Conservation (phyloP, 2,888 invertebrate genomes). For the Habrosyne pyritoides region DNA sequence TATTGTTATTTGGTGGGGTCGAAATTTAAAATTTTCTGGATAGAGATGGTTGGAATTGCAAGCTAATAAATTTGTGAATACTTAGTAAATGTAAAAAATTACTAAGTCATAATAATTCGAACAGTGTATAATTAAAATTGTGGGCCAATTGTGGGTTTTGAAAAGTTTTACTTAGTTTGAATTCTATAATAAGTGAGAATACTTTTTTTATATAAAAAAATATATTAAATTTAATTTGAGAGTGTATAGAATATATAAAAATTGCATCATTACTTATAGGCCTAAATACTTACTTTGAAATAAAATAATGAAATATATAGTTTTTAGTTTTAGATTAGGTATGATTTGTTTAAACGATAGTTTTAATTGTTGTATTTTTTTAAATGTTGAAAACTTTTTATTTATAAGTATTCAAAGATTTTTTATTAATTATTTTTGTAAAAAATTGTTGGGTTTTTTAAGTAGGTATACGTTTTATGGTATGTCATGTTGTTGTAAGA, state of each 20-base stretch:
- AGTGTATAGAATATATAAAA: background rate
- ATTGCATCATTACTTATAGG: no score
- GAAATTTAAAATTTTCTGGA: background rate
- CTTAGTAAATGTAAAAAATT: background rate
- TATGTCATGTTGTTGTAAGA: background rate
- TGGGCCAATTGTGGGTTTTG: background rate
- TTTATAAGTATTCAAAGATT: constrained; percentile 17
- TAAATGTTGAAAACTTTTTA: constrained; percentile 14
- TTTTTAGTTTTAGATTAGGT: constrained; percentile 51
- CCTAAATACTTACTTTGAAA: constrained; percentile 2
- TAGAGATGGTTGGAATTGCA: background rate
- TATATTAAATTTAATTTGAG: background rate
- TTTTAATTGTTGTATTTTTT: background rate
- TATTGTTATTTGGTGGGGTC: background rate
- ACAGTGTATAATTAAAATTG: background rate
- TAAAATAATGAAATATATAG: constrained; percentile 4
- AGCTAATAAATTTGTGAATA: background rate
- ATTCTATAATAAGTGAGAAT: background rate
- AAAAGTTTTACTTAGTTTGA: background rate
- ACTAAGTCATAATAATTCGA: background rate
- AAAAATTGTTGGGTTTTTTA: no score
- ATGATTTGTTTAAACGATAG: constrained; percentile 3
- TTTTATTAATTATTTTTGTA: background rate
- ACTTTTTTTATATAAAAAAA: background rate
- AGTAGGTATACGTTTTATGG: no score